Conservation (phyloP, 2,888 invertebrate species). For the Pachycephus smyrnensis region DNA sequence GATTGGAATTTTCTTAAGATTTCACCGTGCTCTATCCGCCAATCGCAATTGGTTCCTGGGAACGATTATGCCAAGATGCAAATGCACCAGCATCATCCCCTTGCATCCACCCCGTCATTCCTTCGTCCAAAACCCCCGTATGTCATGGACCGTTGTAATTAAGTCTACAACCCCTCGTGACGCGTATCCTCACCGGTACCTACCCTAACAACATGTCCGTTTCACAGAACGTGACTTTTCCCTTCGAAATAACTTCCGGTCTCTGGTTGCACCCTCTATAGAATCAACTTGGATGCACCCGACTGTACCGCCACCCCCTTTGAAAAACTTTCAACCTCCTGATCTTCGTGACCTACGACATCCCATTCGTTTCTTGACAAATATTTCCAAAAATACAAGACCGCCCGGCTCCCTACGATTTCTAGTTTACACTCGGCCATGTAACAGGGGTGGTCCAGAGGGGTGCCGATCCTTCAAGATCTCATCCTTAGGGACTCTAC, state of each 20-base stretch:
- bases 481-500: neutral
- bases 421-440: constrained; percentile 9
- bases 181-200: neutral
- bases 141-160: neutral
- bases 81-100: neutral
- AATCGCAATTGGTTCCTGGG: neutral
- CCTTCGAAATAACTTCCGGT: constrained; percentile 2
- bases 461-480: neutral
- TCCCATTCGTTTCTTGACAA: constrained; percentile 15
- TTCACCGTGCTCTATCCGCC: neutral
- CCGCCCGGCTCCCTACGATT: constrained; percentile 13
- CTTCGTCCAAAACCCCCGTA: neutral
- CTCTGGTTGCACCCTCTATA: constrained; percentile 9
- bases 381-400: constrained; percentile 23
- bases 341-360: constrained; percentile 10
- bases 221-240: constrained; percentile 9
- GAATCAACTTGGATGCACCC: constrained; percentile 10
- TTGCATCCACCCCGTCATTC: neutral
- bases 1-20: neutral
- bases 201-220: constrained; percentile 8
- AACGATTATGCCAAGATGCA: neutral
- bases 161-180: neutral
- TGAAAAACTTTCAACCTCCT: neutral
- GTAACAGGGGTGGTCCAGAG: neutral
- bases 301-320: constrained; percentile 2